These are phyloP conservation scores for Graphium colonna DNA, from an alignment of 2,888 invertebrate species.

Conservation along the genomic window DNA sequence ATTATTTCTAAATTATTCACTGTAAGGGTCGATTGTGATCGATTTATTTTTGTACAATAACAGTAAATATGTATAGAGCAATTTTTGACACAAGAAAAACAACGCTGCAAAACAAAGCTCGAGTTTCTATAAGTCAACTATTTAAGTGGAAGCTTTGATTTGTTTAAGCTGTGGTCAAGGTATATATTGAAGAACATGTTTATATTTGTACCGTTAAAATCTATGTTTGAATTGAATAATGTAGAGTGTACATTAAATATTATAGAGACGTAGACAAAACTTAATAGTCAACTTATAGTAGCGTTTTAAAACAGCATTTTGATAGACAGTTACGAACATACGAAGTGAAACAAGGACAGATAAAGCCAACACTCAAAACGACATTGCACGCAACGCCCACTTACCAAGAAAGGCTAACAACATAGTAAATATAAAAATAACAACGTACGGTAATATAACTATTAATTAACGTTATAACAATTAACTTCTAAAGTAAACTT, in stretches of 20 bases:
- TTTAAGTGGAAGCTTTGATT: conserved; percentile 24
- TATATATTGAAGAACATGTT: neutral
- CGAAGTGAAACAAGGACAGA: conserved; percentile 60
- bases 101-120: conserved; percentile 56
- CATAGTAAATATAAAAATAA: conserved; percentile 54
- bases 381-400: conserved; percentile 55
- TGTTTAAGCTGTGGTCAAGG: neutral
- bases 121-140: conserved; percentile 25
- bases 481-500: conserved; percentile 69
- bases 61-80: conserved; percentile 38
- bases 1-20: conserved; percentile 31
- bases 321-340: conserved; percentile 40
- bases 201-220: neutral
- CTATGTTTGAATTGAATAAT: too few relatives aligned
- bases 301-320: conserved; percentile 42
- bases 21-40: conserved; percentile 5
- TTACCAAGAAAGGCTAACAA: conserved; percentile 65
- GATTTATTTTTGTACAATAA: conserved; percentile 3
- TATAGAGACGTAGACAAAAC: neutral
- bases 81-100: conserved; percentile 52
- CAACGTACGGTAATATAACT: conserved; percentile 56
- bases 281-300: conserved; percentile 43
- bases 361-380: conserved; percentile 69
- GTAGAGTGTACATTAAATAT: neutral
- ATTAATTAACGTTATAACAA: conserved; percentile 62